phyloP scores from a whole-genome alignment of 1,140 invertebrate species.

The Neodiprion fabricii region DNA sequence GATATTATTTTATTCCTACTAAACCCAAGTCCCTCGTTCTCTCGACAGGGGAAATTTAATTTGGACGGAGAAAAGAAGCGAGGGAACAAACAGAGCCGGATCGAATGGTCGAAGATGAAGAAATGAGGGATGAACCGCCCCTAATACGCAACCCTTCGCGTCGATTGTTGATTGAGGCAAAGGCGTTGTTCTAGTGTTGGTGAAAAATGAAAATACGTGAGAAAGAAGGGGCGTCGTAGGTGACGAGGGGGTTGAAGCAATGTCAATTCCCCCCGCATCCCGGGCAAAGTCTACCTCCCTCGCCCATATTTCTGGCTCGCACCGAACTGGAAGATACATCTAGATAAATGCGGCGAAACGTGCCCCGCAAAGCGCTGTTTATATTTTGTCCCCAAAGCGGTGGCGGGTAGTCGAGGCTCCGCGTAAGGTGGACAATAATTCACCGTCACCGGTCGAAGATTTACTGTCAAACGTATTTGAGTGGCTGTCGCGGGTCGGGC shows the following conservation, averaged over 20 bases:
- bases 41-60: no score
- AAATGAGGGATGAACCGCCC: no score
- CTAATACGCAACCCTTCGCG: neutral
- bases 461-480: conserved; percentile 28
- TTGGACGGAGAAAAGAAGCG: no score
- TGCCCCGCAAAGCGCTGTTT: conserved; percentile 30
- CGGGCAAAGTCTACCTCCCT: neutral
- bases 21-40: no score
- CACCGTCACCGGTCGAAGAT: conserved; percentile 30
- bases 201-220: conserved; percentile 16
- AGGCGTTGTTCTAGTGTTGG: neutral
- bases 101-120: no score
- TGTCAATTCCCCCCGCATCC: conserved; percentile 40
- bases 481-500: neutral
- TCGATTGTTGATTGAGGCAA: neutral
- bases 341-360: conserved; percentile 54
- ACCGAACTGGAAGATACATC: conserved; percentile 50
- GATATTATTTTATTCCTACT: no score
- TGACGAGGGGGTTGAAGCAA: conserved; percentile 22
- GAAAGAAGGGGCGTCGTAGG: conserved; percentile 20
- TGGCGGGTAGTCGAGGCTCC: neutral
- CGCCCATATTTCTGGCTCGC: conserved; percentile 42
- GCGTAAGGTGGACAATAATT: conserved; percentile 33
- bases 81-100: no score
- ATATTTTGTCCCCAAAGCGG: conserved; percentile 21